Conservation (phyloP, 1,140 invertebrate species). For the Sycophaga agraensis region DNA sequence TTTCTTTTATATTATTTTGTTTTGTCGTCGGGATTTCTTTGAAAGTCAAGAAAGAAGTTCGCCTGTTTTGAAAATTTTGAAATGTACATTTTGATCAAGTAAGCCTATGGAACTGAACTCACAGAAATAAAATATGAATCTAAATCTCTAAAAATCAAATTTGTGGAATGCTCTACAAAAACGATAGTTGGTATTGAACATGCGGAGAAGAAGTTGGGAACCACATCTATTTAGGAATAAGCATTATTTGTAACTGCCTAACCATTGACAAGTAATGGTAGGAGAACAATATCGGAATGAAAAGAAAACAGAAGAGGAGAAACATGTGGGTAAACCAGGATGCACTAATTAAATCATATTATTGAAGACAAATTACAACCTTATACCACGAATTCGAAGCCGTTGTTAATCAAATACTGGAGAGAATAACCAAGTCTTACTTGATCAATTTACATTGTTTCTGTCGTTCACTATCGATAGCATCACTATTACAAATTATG, state of each 20-base stretch:
- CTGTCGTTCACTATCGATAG: slow-evolving; percentile 37
- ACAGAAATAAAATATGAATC: slow-evolving; percentile 3
- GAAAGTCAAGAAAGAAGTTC: slow-evolving; percentile 20
- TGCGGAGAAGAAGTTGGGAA: slow-evolving; percentile 12
- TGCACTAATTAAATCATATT: neutral
- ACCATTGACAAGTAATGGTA: too few relatives aligned
- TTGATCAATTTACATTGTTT: slow-evolving; percentile 58
- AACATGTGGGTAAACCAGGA: neutral
- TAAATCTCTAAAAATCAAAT: too few relatives aligned
- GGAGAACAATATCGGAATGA: too few relatives aligned
- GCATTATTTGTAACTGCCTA: too few relatives aligned
- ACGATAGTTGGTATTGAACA: slow-evolving; percentile 4
- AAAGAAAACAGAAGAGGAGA: slow-evolving; percentile 18
- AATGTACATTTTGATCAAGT: slow-evolving; percentile 54
- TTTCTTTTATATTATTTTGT: neutral
- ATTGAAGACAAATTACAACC: neutral
- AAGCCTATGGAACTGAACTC: slow-evolving; percentile 49
- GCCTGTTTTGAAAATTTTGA: slow-evolving; percentile 30
- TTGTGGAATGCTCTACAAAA: too few relatives aligned
- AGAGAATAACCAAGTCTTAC: slow-evolving; percentile 52
- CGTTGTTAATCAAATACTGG: too few relatives aligned
- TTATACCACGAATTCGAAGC: neutral
- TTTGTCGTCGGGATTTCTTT: slow-evolving; percentile 5
- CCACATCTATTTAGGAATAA: slow-evolving; percentile 13
- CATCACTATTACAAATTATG: slow-evolving; percentile 31